Base-by-base conservation (phyloP, 1,140 invertebrate genomes). In the Eueides isabella region DNA sequence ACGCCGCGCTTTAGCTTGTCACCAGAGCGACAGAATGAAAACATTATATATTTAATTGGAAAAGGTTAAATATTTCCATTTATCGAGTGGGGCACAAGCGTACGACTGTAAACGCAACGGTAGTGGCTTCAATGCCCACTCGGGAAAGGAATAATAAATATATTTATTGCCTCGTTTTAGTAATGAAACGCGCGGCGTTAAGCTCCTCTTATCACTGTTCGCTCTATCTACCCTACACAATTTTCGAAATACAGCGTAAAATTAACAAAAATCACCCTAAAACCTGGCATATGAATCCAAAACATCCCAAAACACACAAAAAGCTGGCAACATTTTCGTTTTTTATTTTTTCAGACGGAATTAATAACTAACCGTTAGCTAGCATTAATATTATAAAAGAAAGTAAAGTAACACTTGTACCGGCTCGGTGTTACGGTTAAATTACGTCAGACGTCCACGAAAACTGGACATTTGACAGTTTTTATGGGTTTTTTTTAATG, bases 321-420 rank as follows among this genome's bases (percentile, higher is more conserved):
- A n/a, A 19, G n/a, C 6, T 6, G 16, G 19, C n/a, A n/a, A 2
- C 5, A 19, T 7, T 5, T 19, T 9, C 41, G 16, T 19, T 23
- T 23, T 19, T 23, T 23, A 55, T 9, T 12, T 26, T 55, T 55
- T 55, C 48, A 55, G 48, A 55, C 48, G 4, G 19, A 55, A 23
- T 55, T 55, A 55, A 55, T 19, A 55, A 9, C 48, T 48, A 11
- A 55, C 48, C 48, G 48, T 55, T 55, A 55, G 48, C 26, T 55
- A 55, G 23, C 48, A 55, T 55, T 55, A 23, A 55, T 26, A 55
- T 55, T 55, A 55, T 55, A 55, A 55, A 55, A 55, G 48, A 55
- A 55, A 55, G 48, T 55, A 55, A 55, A 26, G 48, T 48, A 55
- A 26, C 48, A 12, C 48, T 23, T 55, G 19, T 26, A 55, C 23